phyloP scores from a whole-genome alignment of 2,888 invertebrate genomes.

The Agrilus cyanescens region DNA sequence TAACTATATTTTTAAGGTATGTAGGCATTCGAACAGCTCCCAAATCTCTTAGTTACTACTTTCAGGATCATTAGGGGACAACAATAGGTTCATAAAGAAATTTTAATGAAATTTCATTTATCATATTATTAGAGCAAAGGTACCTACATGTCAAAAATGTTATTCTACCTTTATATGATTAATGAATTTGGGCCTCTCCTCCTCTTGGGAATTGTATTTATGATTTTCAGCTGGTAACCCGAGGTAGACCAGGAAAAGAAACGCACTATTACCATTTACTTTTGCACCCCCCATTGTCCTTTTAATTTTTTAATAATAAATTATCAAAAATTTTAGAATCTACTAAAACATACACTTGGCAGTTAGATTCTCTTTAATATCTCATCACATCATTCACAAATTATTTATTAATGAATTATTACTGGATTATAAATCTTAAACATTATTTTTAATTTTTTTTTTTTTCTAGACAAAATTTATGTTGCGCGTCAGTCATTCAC shows the following conservation, averaged over 20 bases:
- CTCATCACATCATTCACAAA: too few relatives aligned
- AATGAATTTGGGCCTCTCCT: slow-evolving; percentile 29
- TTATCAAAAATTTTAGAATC: slow-evolving; percentile 21
- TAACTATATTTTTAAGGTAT: slow-evolving; percentile 11
- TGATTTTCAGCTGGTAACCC: slow-evolving; percentile 11
- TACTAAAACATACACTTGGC: slow-evolving; percentile 27
- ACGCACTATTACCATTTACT: too few relatives aligned
- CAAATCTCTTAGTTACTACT: slow-evolving; percentile 10
- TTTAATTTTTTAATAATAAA: slow-evolving; percentile 1
- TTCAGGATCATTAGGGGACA: slow-evolving; percentile 15
- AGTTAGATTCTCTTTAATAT: slow-evolving; percentile 32
- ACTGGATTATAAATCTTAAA: too few relatives aligned
- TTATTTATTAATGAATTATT: too few relatives aligned
- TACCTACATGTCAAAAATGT: slow-evolving; percentile 34
- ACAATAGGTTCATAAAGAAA: slow-evolving; percentile 39
- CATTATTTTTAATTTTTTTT: too few relatives aligned
- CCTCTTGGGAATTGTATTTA: slow-evolving; percentile 28
- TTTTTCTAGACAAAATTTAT: too few relatives aligned
- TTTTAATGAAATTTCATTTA: slow-evolving; percentile 39
- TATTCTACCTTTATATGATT: slow-evolving; percentile 37
- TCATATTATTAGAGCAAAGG: slow-evolving; percentile 28
- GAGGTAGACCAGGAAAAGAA: slow-evolving; percentile 11
- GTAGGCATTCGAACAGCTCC: slow-evolving; percentile 7
- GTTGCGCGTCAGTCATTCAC: too few relatives aligned
- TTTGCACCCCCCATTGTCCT: too few relatives aligned